Base-by-base conservation (phyloP, 2,113 vertebrate genomes). In the Trichomycterus rosablanca region DNA sequence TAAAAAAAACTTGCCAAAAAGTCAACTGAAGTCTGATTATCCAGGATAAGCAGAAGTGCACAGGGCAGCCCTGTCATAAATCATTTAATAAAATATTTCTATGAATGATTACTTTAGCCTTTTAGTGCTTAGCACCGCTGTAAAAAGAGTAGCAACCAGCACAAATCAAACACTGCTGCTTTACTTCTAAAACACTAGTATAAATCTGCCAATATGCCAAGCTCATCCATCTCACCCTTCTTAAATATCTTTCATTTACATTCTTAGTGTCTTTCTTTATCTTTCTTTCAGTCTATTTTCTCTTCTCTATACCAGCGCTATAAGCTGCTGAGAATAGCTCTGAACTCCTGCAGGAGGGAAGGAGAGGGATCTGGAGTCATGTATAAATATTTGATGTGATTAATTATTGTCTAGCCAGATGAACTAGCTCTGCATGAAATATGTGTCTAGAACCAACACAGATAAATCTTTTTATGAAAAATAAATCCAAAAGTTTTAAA, bases 51-150 rank as follows among this genome's bases (percentile, higher is more conserved):
- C 68, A 70, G 23, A 19, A 45, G 18, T 22, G 19, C 20, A 30
- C 68, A 59, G n/a, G 61, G 26, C 19, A 34, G 61, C 43, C 63
- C 19, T 42, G 63, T 15, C 39, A 49, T 60, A 73, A 73, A 69
- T 73, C 66, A 69, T 53, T 68, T 61, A 56, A 69, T 73, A 23
- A 56, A 61, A 49, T 43, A 44, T 40, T 30, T 45, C 40, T 53
- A 55, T 54, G 24, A 49, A 57, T 19, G 30, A 48, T 30, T 50
- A 52, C 40, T 59, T 14, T 2, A 14, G 9, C 52, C 43, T 32
- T 50, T 57, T 34, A 56, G 20, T 50, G 44, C 19, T 57, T 34
- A 56, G 20, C 39, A 30, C 19, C 43, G 30, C 32, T 30, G 28
- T 52, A 37, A 44, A 45, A 39, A n/a, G 35, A 9, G 8, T 18